Conservation (phyloP, 2,888 invertebrate species). For the Eupeodes luniger region DNA sequence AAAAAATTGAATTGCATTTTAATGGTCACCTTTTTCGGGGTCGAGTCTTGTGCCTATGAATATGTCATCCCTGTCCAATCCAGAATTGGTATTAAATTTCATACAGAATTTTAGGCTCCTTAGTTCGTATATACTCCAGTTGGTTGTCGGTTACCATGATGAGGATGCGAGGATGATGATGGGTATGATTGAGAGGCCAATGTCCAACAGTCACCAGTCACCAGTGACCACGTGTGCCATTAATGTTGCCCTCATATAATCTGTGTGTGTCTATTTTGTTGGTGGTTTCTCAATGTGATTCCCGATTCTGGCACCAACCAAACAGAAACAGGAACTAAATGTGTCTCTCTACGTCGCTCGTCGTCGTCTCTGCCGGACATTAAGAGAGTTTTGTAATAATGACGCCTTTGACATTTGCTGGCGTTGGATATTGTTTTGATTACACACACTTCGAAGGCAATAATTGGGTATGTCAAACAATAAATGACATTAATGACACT, state of each 20-base stretch:
- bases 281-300: constrained; percentile 7
- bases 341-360: not conserved
- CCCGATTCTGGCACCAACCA: not conserved
- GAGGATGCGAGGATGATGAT: not conserved
- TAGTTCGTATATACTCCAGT: not conserved
- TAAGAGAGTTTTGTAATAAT: constrained; percentile 28
- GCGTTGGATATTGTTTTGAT: constrained; percentile 41
- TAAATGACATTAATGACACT: constrained; percentile 58
- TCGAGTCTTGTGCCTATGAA: not conserved
- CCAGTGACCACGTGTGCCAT: constrained; percentile 48
- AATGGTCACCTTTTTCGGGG: constrained; percentile 59
- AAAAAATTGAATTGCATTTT: constrained; percentile 60
- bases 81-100: constrained; percentile 30
- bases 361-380: not conserved
- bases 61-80: not conserved
- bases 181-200: not conserved
- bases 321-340: constrained; percentile 5
- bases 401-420: constrained; percentile 27
- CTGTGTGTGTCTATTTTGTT: constrained; percentile 45
- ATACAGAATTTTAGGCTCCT: constrained; percentile 13
- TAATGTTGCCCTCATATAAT: constrained; percentile 68
- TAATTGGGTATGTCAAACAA: constrained; percentile 64
- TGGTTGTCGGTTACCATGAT: not conserved
- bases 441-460: constrained; percentile 56
- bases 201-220: not conserved